A percentile compares a stretch with the other conserved stretches of the same genome.
These are phyloP conservation scores for Balearica regulorum DNA, from an alignment of 2,797 vertebrate genomes.

Conservation along the genomic window DNA sequence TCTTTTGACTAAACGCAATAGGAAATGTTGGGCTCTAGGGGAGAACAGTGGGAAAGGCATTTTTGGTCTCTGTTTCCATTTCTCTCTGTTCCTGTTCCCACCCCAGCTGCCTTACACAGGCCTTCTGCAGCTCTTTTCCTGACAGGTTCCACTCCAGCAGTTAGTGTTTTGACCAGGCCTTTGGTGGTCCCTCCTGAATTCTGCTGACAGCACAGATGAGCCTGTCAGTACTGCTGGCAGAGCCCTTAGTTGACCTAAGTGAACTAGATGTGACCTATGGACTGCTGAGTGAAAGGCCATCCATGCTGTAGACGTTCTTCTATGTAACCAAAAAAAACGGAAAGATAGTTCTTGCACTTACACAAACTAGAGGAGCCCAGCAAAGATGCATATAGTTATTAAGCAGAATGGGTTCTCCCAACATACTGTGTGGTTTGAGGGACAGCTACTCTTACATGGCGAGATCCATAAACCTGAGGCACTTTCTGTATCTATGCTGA, in stretches of 20 bases:
- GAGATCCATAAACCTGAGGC: not conserved
- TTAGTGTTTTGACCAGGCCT: not conserved
- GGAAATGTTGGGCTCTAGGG: not conserved
- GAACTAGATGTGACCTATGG: not conserved
- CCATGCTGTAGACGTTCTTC: not conserved
- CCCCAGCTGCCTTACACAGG: not conserved
- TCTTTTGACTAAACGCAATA: not conserved
- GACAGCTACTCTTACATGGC: not conserved
- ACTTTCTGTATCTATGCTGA: not conserved
- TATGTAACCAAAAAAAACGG: not conserved
- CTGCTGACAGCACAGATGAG: not conserved
- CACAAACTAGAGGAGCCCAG: not conserved
- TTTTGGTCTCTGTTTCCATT: not conserved
- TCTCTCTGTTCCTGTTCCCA: not conserved
- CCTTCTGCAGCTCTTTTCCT: not conserved
- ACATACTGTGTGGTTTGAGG: not conserved
- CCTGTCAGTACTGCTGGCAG: not conserved
- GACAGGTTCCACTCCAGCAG: not conserved
- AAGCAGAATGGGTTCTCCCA: not conserved
- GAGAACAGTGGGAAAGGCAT: not conserved
- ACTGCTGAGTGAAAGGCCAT: not conserved
- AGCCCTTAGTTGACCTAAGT: fast-evolving
- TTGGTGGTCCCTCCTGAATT: not conserved
- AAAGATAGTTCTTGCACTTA: not conserved
- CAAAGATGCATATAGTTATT: not conserved